Evolutionary conservation across 2,113 vertebrate genomes (phyloP).

Genomic region (Heterocephalus glaber): DNA sequence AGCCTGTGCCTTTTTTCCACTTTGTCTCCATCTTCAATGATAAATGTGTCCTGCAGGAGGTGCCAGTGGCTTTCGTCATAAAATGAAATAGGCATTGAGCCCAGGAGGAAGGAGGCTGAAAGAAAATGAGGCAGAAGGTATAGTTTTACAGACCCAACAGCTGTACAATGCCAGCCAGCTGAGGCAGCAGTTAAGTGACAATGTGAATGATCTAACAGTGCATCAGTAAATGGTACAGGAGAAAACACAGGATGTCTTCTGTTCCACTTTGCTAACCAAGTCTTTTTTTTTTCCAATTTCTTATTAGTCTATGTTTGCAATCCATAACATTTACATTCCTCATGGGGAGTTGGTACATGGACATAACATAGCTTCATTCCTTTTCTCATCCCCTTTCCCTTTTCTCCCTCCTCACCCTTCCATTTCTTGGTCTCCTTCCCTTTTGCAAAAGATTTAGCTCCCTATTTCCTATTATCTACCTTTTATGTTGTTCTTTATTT

Average conservation of each 20-base stretch:
- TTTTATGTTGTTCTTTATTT: background rate
- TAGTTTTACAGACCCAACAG: accelerated
- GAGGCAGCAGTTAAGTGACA: no score
- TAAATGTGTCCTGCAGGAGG: background rate
- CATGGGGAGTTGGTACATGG: background rate
- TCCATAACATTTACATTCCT: background rate
- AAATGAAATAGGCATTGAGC: background rate
- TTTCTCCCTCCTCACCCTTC: background rate
- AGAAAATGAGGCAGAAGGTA: background rate
- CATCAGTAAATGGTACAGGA: background rate
- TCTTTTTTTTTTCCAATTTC: background rate
- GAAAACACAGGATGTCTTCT: background rate
- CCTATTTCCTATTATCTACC: background rate
- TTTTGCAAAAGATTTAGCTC: background rate
- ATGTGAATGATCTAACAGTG: accelerated
- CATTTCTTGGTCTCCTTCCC: background rate
- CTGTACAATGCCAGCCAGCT: background rate
- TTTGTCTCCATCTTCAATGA: background rate
- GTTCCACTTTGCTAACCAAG: background rate
- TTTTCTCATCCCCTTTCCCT: background rate
- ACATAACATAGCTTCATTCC: background rate
- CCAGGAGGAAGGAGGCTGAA: background rate
- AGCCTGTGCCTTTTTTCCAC: background rate
- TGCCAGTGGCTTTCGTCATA: background rate
- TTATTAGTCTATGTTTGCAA: background rate